Evolutionary conservation across 2,797 vertebrate genomes (phyloP).

Genomic region (Monodelphis domestica): DNA sequence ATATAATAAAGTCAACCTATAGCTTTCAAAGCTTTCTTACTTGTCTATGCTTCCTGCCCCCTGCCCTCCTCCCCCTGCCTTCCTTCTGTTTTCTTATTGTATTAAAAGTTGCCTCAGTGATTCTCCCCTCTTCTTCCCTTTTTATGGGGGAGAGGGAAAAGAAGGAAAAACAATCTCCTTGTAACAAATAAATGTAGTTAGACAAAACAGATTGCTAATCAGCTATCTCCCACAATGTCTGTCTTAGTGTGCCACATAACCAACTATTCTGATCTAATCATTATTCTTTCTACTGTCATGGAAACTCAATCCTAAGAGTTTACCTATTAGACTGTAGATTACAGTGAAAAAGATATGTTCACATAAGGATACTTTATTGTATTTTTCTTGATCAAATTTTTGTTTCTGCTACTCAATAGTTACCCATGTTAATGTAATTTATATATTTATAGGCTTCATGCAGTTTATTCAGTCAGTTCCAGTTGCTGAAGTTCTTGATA

Average conservation of each 20-base stretch:
- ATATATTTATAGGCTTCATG: constrained; percentile 92
- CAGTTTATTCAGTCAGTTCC: constrained; percentile 99
- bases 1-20: neutral
- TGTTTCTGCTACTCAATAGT: neutral
- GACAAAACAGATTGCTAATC: neutral
- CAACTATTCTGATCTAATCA: neutral
- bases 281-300: neutral
- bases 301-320: neutral
- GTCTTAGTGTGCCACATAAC: neutral
- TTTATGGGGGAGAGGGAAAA: neutral
- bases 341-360: neutral
- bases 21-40: neutral
- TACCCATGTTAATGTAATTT: neutral
- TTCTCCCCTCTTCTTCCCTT: neutral
- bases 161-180: neutral
- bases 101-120: neutral
- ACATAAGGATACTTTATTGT: neutral
- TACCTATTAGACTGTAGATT: neutral
- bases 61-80: neutral
- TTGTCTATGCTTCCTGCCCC: neutral
- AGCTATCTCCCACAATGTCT: neutral
- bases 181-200: neutral
- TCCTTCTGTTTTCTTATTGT: neutral
- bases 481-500: constrained; percentile 97
- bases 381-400: neutral